A percentile compares a stretch with the other conserved stretches of the same genome.
These are phyloP conservation scores for Herminia tarsipennalis DNA, from an alignment of 2,888 invertebrate genomes.

Conservation along the genomic window DNA sequence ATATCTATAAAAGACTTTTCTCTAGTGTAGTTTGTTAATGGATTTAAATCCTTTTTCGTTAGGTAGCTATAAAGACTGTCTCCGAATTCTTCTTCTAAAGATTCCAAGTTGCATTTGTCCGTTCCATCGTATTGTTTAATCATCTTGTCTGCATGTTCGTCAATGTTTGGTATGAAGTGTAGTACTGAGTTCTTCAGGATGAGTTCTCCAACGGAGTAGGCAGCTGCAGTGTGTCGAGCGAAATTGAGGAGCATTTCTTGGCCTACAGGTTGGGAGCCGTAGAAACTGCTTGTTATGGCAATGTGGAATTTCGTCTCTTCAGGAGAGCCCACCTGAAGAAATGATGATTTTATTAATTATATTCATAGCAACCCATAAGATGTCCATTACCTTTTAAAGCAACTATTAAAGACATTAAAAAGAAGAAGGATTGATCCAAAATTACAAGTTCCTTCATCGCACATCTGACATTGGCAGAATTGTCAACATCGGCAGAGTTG, in stretches of 20 bases:
- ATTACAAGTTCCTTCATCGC: no score
- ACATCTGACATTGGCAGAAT: no score
- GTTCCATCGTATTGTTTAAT: conserved; percentile 58
- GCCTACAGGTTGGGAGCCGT: conserved; percentile 92
- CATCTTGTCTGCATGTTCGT: conserved; percentile 63
- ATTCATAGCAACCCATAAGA: no score
- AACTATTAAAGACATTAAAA: no score
- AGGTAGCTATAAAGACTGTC: conserved; percentile 85
- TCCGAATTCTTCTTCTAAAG: conserved; percentile 87
- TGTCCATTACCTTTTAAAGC: no score
- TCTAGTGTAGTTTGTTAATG: conserved; percentile 72
- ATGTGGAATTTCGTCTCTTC: conserved; percentile 94
- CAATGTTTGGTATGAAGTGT: conserved; percentile 90
- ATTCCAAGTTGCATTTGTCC: conserved; percentile 64
- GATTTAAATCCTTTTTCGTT: conserved; percentile 72
- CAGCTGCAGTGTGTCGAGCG: conserved; percentile 92
- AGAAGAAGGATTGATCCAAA: no score
- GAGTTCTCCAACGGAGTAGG: conserved; percentile 89
- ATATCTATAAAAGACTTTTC: conserved; percentile 88
- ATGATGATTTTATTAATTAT: no score
- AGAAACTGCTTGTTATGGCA: conserved; percentile 93
- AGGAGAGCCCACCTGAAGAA: conserved; percentile 88
- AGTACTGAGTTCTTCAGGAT: conserved; percentile 90
- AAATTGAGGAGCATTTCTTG: conserved; percentile 94
- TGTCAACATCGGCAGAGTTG: no score